Evolutionary conservation across 2,888 invertebrate genomes (phyloP).

Genomic region (Chloromyia formosa): DNA sequence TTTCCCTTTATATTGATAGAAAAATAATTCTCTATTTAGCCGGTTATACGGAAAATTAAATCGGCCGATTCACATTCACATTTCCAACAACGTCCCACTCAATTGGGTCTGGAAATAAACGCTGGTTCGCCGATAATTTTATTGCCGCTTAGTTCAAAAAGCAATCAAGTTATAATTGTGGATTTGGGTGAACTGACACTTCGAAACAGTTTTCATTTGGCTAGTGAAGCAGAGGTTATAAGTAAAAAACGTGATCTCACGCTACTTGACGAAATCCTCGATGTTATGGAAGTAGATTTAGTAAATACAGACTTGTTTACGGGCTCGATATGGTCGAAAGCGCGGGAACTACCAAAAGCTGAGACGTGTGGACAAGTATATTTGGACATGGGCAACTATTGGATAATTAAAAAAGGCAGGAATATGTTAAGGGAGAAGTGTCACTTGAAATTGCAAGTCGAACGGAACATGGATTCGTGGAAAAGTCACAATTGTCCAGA

Average conservation of each 20-base stretch:
- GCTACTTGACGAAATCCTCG: conserved; percentile 64
- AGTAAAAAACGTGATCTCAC: conserved; percentile 54
- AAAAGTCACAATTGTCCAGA: conserved; percentile 73
- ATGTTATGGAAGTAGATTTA: conserved; percentile 73
- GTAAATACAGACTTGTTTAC: conserved; percentile 76
- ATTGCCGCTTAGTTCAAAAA: conserved; percentile 84
- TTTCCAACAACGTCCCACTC: conserved; percentile 56
- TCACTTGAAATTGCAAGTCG: conserved; percentile 80
- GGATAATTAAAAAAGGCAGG: conserved; percentile 65
- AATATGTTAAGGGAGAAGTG: conserved; percentile 85
- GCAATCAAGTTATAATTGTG: conserved; percentile 79
- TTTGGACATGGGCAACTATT: conserved; percentile 59
- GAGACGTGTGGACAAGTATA: conserved; percentile 51
- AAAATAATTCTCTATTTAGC: conserved; percentile 52
- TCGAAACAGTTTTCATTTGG: conserved; percentile 77
- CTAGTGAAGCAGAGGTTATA: conserved; percentile 64
- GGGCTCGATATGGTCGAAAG: conserved; percentile 63
- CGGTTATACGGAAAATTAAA: conserved; percentile 61
- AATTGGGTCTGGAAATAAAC: conserved; percentile 62
- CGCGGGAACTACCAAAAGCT: conserved; percentile 24
- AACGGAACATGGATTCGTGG: conserved; percentile 78
- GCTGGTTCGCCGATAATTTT: conserved; percentile 80
- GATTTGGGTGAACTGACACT: conserved; percentile 82
- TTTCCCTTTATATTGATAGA: conserved; percentile 23
- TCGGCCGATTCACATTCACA: conserved; percentile 56